A percentile compares a stretch with the other conserved stretches of the same genome.
Evolutionary conservation across 2,888 invertebrate species (phyloP).

Genomic region (Gonocerus acuteangulatus): DNA sequence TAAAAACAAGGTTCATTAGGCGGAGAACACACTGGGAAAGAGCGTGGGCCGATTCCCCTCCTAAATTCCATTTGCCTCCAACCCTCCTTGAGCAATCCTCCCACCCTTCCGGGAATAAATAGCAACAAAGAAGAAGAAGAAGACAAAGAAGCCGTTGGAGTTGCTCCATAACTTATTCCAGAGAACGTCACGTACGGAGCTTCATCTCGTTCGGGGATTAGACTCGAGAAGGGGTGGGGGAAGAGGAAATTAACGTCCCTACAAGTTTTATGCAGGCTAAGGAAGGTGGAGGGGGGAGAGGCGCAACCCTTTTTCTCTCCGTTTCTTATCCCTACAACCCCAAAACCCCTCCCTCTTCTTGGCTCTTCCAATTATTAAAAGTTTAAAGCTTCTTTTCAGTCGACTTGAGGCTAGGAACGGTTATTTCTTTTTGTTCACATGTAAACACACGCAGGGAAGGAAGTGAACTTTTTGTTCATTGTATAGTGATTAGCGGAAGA

Average conservation of each 20-base stretch:
- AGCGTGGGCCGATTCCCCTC: too few species aligned
- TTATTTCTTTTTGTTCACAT: neutral
- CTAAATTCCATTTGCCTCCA: too few species aligned
- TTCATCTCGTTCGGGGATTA: too few species aligned
- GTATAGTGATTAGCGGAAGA: neutral
- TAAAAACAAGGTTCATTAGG: too few species aligned
- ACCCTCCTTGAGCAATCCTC: too few species aligned
- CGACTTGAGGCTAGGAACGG: neutral
- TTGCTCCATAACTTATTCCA: conserved; percentile 10
- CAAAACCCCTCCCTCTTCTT: neutral
- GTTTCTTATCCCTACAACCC: conserved; percentile 8
- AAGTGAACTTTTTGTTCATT: too few species aligned
- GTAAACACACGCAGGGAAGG: too few species aligned
- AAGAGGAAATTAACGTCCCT: conserved; percentile 20
- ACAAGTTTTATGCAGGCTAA: conserved; percentile 22
- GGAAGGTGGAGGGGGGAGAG: conserved; percentile 10
- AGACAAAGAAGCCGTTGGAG: conserved; percentile 7
- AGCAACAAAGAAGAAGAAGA: conserved; percentile 3
- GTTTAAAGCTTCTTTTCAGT: conserved; percentile 20
- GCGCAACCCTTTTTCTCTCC: conserved; percentile 15
- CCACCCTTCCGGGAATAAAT: too few species aligned
- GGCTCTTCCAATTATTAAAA: conserved; percentile 17
- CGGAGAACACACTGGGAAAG: too few species aligned
- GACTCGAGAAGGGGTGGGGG: neutral
- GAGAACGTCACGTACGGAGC: conserved; percentile 11